A percentile compares a stretch with the other conserved stretches of the same genome.
These are phyloP conservation scores for Phalera bucephala DNA, from an alignment of 2,888 invertebrate genomes.

Conservation along the genomic window DNA sequence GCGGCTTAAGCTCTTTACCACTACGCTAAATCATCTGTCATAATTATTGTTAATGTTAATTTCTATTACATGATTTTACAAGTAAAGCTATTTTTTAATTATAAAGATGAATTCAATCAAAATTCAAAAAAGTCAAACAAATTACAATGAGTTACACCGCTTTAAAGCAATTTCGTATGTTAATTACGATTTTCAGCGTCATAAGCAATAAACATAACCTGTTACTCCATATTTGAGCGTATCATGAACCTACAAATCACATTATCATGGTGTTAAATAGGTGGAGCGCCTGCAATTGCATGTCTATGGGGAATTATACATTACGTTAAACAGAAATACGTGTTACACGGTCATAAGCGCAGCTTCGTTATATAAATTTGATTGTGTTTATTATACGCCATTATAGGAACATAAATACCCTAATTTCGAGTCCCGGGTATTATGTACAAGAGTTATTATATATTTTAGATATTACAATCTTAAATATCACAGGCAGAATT, in stretches of 20 bases:
- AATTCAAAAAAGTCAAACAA: slow-evolving; percentile 4
- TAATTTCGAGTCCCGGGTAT: slow-evolving; percentile 6
- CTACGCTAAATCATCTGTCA: too few relatives aligned
- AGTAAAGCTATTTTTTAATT: too few relatives aligned
- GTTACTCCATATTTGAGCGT: slow-evolving; percentile 40
- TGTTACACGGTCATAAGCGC: slow-evolving; percentile 30
- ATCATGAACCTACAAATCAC: slow-evolving; percentile 55
- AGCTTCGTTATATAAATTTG: slow-evolving; percentile 31
- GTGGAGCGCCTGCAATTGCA: slow-evolving; percentile 45
- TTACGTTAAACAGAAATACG: slow-evolving; percentile 43
- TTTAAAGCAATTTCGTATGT: slow-evolving; percentile 13
- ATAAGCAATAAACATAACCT: slow-evolving; percentile 44
- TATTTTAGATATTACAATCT: too few relatives aligned
- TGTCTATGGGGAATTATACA: slow-evolving; percentile 56
- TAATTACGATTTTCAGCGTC: slow-evolving; percentile 46
- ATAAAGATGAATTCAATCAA: too few relatives aligned
- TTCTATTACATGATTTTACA: too few relatives aligned
- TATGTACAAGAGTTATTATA: too few relatives aligned
- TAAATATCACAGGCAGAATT: too few relatives aligned
- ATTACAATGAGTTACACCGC: slow-evolving; percentile 7
- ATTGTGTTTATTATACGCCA: slow-evolving; percentile 21
- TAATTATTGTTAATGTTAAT: too few relatives aligned
- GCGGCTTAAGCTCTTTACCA: too few relatives aligned
- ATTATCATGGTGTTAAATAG: slow-evolving; percentile 42
- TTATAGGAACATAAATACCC: slow-evolving; percentile 22